phyloP scores from a whole-genome alignment of 2,797 vertebrate genomes.

The Heteromormyrus szaboi region DNA sequence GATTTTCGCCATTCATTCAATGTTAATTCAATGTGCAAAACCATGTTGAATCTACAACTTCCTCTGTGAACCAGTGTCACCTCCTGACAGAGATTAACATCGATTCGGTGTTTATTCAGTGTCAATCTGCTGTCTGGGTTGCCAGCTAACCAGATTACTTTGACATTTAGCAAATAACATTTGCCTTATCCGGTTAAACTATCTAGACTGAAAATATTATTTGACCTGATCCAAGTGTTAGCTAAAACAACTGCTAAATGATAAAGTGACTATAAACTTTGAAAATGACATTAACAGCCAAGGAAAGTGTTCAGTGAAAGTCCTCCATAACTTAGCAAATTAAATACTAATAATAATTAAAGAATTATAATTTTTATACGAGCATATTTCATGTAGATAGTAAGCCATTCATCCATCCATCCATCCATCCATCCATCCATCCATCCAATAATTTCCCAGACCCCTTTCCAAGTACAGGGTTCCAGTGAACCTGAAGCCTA shows the following conservation, averaged over 20 bases:
- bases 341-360: background rate
- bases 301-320: background rate
- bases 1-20: conserved; percentile 10
- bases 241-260: background rate
- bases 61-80: background rate
- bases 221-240: background rate
- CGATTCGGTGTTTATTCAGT: background rate
- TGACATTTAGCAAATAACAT: conserved; percentile 3
- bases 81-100: background rate
- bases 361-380: background rate
- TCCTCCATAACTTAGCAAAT: background rate
- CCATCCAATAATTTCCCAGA: background rate
- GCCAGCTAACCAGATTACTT: background rate
- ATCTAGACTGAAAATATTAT: background rate
- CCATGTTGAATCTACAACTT: background rate
- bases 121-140: conserved; percentile 12
- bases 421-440: background rate
- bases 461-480: background rate
- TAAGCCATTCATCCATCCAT: background rate
- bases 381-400: background rate
- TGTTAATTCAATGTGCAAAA: conserved; percentile 4
- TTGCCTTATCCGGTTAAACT: background rate
- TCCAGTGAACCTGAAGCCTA: background rate
- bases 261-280: background rate
- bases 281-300: background rate